Conservation (phyloP, 2,888 invertebrate genomes). For the Notocelia uddmanniana region DNA sequence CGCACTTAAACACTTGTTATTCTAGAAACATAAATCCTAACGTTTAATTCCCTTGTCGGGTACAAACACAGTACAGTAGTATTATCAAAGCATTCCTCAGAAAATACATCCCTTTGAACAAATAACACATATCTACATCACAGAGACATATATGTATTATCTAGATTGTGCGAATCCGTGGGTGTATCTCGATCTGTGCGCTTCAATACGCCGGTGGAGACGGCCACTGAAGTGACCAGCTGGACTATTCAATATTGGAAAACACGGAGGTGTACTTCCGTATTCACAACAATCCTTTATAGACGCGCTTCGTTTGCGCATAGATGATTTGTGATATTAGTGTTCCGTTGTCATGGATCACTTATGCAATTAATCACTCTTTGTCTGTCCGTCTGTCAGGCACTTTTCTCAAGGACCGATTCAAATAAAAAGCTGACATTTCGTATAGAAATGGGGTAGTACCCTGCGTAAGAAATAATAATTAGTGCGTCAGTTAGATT, state of each 20-base stretch:
- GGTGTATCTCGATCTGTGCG: conserved; percentile 3
- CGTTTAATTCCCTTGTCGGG: not conserved
- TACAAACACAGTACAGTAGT: not conserved
- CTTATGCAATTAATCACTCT: no score
- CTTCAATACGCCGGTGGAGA: conserved; percentile 1
- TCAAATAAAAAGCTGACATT: no score
- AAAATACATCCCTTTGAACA: not conserved
- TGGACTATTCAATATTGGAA: conserved; percentile 13
- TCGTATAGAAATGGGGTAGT: no score
- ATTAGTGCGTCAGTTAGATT: no score
- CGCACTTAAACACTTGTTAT: no score
- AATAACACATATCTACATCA: conserved; percentile 6
- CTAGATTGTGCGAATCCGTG: conserved; percentile 8
- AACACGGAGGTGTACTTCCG: conserved; percentile 1
- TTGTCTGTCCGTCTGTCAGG: no score
- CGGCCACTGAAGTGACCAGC: conserved; percentile 13
- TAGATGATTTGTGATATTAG: no score
- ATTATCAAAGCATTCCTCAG: conserved; percentile 4
- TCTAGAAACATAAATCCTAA: no score
- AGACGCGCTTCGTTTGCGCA: not conserved
- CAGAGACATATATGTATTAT: conserved; percentile 6
- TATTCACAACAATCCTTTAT: conserved; percentile 1
- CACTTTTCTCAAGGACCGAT: no score
- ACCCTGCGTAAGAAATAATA: no score
- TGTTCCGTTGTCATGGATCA: no score